phyloP scores from a whole-genome alignment of 35 echinoderm and acorn worm species.

The Patiria miniata region DNA sequence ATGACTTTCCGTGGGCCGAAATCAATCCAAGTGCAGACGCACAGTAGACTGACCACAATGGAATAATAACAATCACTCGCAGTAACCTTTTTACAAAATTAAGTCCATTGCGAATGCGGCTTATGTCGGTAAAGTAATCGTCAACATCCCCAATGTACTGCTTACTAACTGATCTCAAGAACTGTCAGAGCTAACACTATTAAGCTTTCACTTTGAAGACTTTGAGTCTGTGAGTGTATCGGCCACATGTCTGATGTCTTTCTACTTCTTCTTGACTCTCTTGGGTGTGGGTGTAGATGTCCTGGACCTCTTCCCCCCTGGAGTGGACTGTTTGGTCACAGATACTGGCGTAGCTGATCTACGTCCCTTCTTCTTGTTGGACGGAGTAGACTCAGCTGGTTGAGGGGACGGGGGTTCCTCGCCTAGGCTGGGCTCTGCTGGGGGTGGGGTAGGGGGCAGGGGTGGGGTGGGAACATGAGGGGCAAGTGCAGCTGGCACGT shows the following conservation, averaged over 20 bases:
- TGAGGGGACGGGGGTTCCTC: neutral
- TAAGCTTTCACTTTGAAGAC: no score
- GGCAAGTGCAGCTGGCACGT: neutral
- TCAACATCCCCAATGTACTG: no score
- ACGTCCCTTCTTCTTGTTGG: neutral
- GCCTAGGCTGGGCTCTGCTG: neutral
- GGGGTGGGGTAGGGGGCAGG: slow-evolving; percentile 25
- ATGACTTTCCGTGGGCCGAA: no score
- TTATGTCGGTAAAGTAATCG: no score
- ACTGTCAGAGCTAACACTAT: no score
- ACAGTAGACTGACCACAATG: no score
- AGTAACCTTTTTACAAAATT: no score
- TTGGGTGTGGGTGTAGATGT: neutral
- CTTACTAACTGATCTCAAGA: no score
- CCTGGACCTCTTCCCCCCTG: neutral
- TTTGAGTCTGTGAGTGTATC: no score
- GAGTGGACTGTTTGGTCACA: neutral
- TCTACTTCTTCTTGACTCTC: slow-evolving; percentile 14
- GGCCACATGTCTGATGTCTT: neutral
- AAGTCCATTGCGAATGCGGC: no score
- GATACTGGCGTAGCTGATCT: neutral
- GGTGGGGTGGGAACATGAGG: slow-evolving; percentile 38
- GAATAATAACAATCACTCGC: no score
- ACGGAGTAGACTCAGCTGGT: neutral
- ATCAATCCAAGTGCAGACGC: no score